Evolutionary conservation across 2,888 invertebrate species (phyloP).

Genomic region (Nomada ruficornis): DNA sequence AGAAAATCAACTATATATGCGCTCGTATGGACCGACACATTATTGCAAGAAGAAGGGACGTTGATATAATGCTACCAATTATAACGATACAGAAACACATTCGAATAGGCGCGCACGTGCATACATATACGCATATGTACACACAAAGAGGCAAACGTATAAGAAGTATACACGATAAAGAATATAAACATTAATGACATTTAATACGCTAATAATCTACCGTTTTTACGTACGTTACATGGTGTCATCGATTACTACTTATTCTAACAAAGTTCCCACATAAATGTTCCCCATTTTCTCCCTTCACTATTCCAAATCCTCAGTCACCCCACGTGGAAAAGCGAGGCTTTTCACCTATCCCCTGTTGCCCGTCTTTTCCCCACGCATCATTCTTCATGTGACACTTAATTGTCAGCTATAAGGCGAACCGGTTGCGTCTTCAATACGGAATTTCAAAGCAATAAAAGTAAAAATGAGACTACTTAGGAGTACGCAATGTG

Average conservation of each 20-base stretch:
- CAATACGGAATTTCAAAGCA: conserved; percentile 83
- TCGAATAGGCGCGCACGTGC: conserved; percentile 10
- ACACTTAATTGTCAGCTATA: conserved; percentile 60
- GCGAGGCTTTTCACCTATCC: conserved; percentile 22
- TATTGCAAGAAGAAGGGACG: background rate
- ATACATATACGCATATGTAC: conserved; percentile 25
- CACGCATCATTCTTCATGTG: conserved; percentile 56
- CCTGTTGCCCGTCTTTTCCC: conserved; percentile 44
- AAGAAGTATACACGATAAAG: conserved; percentile 52
- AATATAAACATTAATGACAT: conserved; percentile 63
- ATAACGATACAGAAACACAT: conserved; percentile 18
- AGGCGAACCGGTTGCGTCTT: conserved; percentile 64
- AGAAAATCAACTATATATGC: conserved; percentile 27
- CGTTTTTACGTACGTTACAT: conserved; percentile 71
- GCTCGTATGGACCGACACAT: conserved; percentile 34
- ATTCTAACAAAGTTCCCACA: conserved; percentile 57
- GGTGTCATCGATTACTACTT: conserved; percentile 71
- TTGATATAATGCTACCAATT: conserved; percentile 11
- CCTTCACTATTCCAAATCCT: background rate
- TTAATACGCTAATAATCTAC: conserved; percentile 72
- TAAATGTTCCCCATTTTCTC: conserved; percentile 40
- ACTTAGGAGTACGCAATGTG: conserved; percentile 70
- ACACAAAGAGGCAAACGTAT: conserved; percentile 34
- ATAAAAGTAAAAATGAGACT: conserved; percentile 79
- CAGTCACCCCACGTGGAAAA: background rate